Percentiles rank a stretch among this genome's conserved stretches.
These are phyloP conservation scores for Myiagra hebetior DNA, from an alignment of 2,113 vertebrate species.

Conservation along the genomic window DNA sequence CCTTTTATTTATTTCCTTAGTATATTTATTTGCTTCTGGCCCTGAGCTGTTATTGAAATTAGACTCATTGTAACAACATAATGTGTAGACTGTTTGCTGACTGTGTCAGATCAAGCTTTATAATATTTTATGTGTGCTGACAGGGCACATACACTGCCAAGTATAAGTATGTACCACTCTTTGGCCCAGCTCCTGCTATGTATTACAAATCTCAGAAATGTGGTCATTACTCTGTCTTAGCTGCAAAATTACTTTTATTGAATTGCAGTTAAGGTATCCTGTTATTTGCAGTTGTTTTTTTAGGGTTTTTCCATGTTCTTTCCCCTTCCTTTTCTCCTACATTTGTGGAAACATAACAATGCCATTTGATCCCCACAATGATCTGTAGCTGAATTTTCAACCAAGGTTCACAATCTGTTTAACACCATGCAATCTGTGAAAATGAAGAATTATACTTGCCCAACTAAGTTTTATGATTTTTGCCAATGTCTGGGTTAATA, in stretches of 20 bases:
- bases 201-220: slow-evolving; percentile 27
- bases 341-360: neutral
- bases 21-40: slow-evolving; percentile 35
- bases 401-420: neutral
- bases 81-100: neutral
- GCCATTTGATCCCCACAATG: neutral
- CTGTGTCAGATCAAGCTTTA: neutral
- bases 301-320: neutral
- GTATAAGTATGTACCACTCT: neutral
- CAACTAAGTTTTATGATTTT: neutral
- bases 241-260: slow-evolving; percentile 40
- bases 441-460: neutral
- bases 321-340: neutral
- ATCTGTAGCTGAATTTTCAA: neutral
- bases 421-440: neutral
- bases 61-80: neutral
- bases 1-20: slow-evolving; percentile 27
- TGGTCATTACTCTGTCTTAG: slow-evolving; percentile 45
- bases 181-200: neutral
- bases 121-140: slow-evolving; percentile 26
- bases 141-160: neutral
- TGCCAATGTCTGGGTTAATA: neutral
- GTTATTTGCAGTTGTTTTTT: neutral
- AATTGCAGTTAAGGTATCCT: slow-evolving; percentile 14
- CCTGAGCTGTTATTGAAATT: slow-evolving; percentile 29